Evolutionary conservation across 2,888 invertebrate species (phyloP).

Genomic region (Epinotia nisella): DNA sequence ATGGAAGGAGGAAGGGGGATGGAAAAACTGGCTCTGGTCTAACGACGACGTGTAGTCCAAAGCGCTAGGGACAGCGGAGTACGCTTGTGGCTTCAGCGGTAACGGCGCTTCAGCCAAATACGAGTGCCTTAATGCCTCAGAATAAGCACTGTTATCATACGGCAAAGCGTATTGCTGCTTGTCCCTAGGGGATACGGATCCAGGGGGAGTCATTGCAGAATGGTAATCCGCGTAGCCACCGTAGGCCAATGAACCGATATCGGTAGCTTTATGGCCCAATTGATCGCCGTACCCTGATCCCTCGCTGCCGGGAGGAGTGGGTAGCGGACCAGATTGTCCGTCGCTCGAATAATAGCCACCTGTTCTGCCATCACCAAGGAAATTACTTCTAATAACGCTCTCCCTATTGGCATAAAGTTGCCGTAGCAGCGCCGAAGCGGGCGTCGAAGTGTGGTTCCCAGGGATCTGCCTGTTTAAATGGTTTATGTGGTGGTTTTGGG

Average conservation of each 20-base stretch:
- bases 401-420: constrained; percentile 97
- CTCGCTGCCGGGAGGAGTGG: constrained; percentile 96
- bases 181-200: constrained; percentile 97
- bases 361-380: constrained; percentile 77
- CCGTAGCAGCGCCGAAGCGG: constrained; percentile 94
- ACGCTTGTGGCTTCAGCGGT: constrained; percentile 96
- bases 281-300: constrained; percentile 89
- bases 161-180: constrained; percentile 87
- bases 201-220: constrained; percentile 98
- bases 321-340: constrained; percentile 89
- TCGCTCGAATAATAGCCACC: constrained; percentile 84
- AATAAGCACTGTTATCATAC: constrained; percentile 86
- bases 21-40: constrained; percentile 95
- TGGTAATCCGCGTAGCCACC: constrained; percentile 92
- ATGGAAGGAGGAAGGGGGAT: constrained; percentile 91
- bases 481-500: constrained; percentile 88
- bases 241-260: constrained; percentile 86
- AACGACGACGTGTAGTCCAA: constrained; percentile 87
- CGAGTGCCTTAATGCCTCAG: constrained; percentile 85
- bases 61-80: constrained; percentile 89
- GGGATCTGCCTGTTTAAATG: constrained; percentile 86
- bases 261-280: constrained; percentile 81
- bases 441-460: constrained; percentile 86
- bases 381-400: constrained; percentile 97
- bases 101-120: constrained; percentile 84